Evolutionary conservation across 1,140 invertebrate species (phyloP), one percentile per base, ranked within the genome.

Genomic region (Drosophila sulfurigaster): DNA sequence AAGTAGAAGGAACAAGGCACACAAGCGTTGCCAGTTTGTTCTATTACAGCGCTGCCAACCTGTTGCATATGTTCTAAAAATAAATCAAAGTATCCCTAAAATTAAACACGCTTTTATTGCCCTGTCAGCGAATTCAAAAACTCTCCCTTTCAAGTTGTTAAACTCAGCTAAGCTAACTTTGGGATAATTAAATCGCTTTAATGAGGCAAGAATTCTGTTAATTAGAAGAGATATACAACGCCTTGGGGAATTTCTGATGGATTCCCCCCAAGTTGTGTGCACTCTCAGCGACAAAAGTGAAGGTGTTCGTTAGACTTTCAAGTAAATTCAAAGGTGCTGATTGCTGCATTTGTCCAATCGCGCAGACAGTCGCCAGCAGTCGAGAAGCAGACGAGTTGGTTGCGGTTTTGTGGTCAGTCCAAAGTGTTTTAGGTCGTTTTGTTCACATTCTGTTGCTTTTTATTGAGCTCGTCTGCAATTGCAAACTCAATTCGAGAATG

Each of bases 211-310:
- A 57, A 57, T 52, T 70, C 32, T 48, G 32, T 72, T 66, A 72
- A 72, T 65, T 66, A 58, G 45, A 54, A 16, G 57, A 57, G 49
- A 62, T 13, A 32, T 32, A 48, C 10, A 58, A 32, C 15, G 45
- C 62, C 54, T 57, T 30, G 52, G 69, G 69, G 69, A 72, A 58
- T 72, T 43, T 3, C 20, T 25, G 20, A 49, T 35, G 28, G 35
- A 45, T 28, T 57, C 10, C 43, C 58, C 58, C 51, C 28, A 51
- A 56, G 41, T 45, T 63, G 51, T 32, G 28, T 54, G 46, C 66
- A 62, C 30, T 41, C 35, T 25, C 20, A 25, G 32, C 35, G 10
- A 20, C 48, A 70, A 71, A 71, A 71, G 68, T 64, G 68, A 71
- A 71, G 68, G 68, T 48, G 41, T 62, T 54, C 59, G 20, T 48